Evolutionary conservation across 2,888 invertebrate species (phyloP).

Genomic region (Seira ritae): DNA sequence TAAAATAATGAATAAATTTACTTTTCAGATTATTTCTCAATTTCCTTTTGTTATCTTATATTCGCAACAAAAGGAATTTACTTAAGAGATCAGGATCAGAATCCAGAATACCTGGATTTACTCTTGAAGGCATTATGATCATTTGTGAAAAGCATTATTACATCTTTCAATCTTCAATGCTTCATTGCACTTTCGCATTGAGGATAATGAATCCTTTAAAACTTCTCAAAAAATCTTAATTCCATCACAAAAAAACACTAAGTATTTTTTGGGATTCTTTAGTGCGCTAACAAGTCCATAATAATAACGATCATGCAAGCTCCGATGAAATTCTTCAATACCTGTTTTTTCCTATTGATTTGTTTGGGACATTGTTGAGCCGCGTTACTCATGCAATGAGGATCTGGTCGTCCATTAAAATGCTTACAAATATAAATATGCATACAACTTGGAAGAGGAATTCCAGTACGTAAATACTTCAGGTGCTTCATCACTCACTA

Average conservation of each 20-base stretch:
- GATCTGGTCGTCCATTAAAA: background rate
- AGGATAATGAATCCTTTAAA: background rate
- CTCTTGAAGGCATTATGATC: background rate
- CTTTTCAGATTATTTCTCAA: background rate
- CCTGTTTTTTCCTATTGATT: conserved; percentile 33
- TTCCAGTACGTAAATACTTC: conserved; percentile 7
- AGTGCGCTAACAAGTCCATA: conserved; percentile 13
- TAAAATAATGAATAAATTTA: background rate
- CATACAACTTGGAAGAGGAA: too few species aligned
- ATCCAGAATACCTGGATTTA: too few species aligned
- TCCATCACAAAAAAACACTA: too few species aligned
- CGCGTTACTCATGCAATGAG: too few species aligned
- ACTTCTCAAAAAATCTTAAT: background rate
- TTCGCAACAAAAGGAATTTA: background rate
- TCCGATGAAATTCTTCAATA: conserved; percentile 36
- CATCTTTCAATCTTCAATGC: background rate
- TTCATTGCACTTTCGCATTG: background rate
- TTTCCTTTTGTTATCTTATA: background rate
- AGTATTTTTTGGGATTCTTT: background rate
- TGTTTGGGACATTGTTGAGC: conserved; percentile 14
- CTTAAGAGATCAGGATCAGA: background rate
- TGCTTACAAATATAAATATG: too few species aligned
- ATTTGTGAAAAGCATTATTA: background rate
- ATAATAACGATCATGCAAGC: conserved; percentile 27
- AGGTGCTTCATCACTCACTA: conserved; percentile 28